A percentile compares a stretch with the other conserved stretches of the same genome.
Evolutionary conservation across 2,888 invertebrate species (phyloP).

Genomic region (Beris chalybata): DNA sequence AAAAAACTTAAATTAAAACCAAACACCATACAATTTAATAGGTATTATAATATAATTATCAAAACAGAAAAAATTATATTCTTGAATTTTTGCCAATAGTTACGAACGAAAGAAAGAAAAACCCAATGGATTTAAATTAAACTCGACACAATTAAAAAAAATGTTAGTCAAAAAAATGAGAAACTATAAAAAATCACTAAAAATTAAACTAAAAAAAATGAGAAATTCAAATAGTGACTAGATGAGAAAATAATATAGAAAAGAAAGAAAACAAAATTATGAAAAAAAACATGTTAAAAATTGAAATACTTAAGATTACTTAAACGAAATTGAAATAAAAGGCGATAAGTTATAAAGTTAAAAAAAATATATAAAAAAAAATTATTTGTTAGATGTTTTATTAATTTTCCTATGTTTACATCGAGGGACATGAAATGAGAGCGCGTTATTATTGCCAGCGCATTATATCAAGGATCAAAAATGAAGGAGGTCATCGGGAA

Average conservation of each 20-base stretch:
- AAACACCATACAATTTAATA: slow-evolving; percentile 37
- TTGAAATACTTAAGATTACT: slow-evolving; percentile 30
- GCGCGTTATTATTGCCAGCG: no score
- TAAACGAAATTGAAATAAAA: slow-evolving; percentile 33
- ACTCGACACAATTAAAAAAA: no score
- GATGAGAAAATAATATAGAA: slow-evolving; percentile 37
- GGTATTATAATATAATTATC: slow-evolving; percentile 30
- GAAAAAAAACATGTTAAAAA: slow-evolving; percentile 28
- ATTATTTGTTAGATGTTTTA: slow-evolving; percentile 24
- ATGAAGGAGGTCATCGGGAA: no score
- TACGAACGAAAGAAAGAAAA: not conserved
- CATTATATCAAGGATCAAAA: no score
- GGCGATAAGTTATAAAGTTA: slow-evolving; percentile 32
- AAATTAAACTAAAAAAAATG: slow-evolving; percentile 36
- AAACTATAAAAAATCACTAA: slow-evolving; percentile 1
- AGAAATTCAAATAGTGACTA: slow-evolving; percentile 40
- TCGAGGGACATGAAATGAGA: no score
- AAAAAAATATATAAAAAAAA: slow-evolving; percentile 29
- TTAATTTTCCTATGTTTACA: not conserved
- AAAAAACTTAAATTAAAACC: not conserved
- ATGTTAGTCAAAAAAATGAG: not conserved
- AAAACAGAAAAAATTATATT: slow-evolving; percentile 17
- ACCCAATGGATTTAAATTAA: not conserved
- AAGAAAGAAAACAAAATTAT: slow-evolving; percentile 39
- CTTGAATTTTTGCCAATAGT: not conserved